phyloP scores from a whole-genome alignment of 2,797 vertebrate species.

The Lateolabrax maculatus region DNA sequence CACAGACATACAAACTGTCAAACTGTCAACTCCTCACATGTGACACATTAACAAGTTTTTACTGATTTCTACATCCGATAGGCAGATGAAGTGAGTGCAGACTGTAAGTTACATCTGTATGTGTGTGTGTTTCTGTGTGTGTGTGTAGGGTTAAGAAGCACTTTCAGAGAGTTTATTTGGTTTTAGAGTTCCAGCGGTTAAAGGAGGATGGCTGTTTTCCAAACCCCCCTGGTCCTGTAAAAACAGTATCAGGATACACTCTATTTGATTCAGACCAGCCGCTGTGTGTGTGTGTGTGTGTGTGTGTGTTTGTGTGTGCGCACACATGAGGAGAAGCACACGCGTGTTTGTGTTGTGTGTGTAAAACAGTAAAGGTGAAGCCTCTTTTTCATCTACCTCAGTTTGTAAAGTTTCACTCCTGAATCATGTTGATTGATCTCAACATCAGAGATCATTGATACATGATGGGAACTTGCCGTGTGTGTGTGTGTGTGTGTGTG shows the following conservation, averaged over 20 bases:
- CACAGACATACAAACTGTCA: conserved; percentile 40
- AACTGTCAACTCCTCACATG: conserved; percentile 49
- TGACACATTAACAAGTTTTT: conserved; percentile 46
- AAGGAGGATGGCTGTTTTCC: conserved; percentile 69
- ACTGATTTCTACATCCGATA: conserved; percentile 39
- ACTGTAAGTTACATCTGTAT: conserved; percentile 27
- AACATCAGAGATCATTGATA: conserved; percentile 17
- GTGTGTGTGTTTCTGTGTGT: conserved; percentile 33
- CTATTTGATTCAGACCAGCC: conserved; percentile 66
- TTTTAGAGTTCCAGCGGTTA: conserved; percentile 64
- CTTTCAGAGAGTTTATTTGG: conserved; percentile 70
- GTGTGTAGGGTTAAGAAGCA: conserved; percentile 46
- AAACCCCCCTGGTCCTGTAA: conserved; percentile 68
- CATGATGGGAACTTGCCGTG: not conserved
- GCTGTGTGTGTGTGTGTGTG: conserved; percentile 29
- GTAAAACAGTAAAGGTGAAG: conserved; percentile 50
- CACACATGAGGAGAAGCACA: not conserved
- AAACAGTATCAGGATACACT: conserved; percentile 79
- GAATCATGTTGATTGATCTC: conserved; percentile 45
- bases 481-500: not conserved
- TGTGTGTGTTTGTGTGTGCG: conserved; percentile 1
- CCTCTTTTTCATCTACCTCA: conserved; percentile 36
- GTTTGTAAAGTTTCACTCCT: conserved; percentile 41
- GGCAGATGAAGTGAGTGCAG: conserved; percentile 21
- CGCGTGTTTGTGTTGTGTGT: conserved; percentile 44